Conservation (phyloP, 92 coral and sea anemone genomes). For the Bergia sp. region DNA sequence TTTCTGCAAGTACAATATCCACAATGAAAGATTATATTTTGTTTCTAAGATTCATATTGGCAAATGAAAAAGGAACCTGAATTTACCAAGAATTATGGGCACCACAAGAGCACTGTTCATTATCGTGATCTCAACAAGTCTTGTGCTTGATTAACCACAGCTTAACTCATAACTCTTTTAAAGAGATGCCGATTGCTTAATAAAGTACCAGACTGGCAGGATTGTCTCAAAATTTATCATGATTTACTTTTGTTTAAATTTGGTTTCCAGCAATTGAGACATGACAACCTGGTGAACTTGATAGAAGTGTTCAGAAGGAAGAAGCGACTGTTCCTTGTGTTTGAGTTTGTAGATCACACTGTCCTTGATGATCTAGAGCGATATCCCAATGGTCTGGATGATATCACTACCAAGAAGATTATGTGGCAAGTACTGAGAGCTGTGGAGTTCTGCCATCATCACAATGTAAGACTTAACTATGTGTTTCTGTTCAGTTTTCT, state of each 20-base stretch:
- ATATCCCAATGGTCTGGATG: slow-evolving; percentile 97
- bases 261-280: slow-evolving; percentile 87
- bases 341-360: slow-evolving; percentile 99
- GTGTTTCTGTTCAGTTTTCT: not conserved
- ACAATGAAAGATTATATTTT: too few relatives aligned
- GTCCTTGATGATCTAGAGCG: slow-evolving; percentile 96
- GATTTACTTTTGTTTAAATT: not conserved
- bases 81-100: too few relatives aligned
- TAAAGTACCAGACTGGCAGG: too few relatives aligned
- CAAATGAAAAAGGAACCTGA: too few relatives aligned
- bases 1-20: too few relatives aligned
- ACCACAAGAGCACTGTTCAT: too few relatives aligned
- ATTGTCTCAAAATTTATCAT: too few relatives aligned
- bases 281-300: slow-evolving; percentile 95
- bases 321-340: slow-evolving; percentile 95
- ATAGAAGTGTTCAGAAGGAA: slow-evolving; percentile 95
- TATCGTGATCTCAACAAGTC: too few relatives aligned
- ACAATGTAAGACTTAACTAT: slow-evolving; percentile 73
- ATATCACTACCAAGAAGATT: slow-evolving; percentile 76
- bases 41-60: too few relatives aligned
- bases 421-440: slow-evolving; percentile 98
- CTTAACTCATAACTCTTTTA: too few relatives aligned
- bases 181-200: too few relatives aligned
- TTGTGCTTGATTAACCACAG: too few relatives aligned
- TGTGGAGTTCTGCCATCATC: slow-evolving; percentile 93